These are phyloP conservation scores for Trichogramma evanescens DNA, from an alignment of 2,888 invertebrate genomes.

Conservation along the genomic window DNA sequence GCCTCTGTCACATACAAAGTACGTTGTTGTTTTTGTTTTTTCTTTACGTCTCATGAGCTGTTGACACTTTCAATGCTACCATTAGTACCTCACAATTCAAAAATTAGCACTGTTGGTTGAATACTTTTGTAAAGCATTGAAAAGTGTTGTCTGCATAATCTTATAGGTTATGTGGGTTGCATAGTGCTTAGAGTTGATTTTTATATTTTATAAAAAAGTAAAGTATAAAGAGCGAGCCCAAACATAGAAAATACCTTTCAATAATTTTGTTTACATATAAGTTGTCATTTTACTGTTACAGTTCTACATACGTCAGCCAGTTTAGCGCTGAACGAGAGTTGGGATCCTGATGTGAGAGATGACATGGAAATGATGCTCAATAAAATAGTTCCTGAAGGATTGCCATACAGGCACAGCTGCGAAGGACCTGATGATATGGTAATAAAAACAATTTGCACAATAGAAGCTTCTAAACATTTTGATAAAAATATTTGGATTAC, in stretches of 20 bases:
- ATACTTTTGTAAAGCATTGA: too few species aligned
- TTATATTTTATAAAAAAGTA: too few species aligned
- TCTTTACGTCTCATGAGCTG: too few species aligned
- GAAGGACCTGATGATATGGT: constrained; percentile 99
- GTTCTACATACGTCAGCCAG: constrained; percentile 98
- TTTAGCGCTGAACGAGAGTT: constrained; percentile 94
- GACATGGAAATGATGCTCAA: constrained; percentile 99
- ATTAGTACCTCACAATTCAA: too few species aligned
- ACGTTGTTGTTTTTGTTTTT: constrained; percentile 49
- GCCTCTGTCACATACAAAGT: constrained; percentile 96
- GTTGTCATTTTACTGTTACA: constrained; percentile 49
- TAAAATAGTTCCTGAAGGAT: constrained; percentile 95
- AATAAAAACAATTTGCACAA: constrained; percentile 37
- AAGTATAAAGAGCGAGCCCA: too few species aligned
- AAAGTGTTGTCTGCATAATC: neutral
- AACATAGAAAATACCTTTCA: too few species aligned
- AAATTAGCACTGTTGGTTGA: too few species aligned
- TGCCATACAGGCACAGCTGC: constrained; percentile 92
- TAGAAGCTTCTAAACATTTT: neutral
- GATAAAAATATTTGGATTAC: neutral
- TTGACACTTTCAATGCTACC: too few species aligned
- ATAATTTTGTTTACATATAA: too few species aligned
- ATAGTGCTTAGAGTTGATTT: neutral
- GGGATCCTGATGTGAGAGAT: constrained; percentile 94
- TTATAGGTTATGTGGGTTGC: neutral